Evolutionary conservation across 2,113 vertebrate species (phyloP).

Genomic region (Oxyruncus cristatus): DNA sequence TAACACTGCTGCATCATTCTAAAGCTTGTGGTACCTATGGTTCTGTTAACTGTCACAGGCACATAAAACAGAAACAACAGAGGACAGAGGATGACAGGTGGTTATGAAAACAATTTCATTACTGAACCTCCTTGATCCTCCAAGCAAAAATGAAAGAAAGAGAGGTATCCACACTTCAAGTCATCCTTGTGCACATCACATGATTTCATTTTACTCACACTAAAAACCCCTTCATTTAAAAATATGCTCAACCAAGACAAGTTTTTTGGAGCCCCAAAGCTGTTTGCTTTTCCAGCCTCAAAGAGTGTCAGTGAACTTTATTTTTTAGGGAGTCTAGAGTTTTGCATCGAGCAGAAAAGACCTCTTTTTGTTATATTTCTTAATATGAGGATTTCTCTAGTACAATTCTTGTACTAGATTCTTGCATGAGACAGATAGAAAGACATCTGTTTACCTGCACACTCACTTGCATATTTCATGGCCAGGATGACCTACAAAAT

Average conservation of each 20-base stretch:
- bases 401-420: background rate
- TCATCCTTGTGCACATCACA: background rate
- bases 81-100: background rate
- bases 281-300: background rate
- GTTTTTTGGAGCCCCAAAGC: background rate
- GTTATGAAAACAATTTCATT: background rate
- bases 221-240: background rate
- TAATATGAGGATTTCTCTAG: background rate
- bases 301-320: background rate
- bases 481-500: background rate
- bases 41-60: background rate
- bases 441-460: background rate
- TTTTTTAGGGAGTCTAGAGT: background rate
- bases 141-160: background rate
- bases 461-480: background rate
- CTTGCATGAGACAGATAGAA: background rate
- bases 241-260: rapidly evolving
- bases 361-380: background rate
- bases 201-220: background rate
- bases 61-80: background rate
- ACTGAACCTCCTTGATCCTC: background rate
- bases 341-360: background rate
- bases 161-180: background rate
- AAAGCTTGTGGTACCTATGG: background rate
- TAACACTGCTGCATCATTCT: background rate